Evolutionary conservation across 2,797 vertebrate genomes (phyloP).

Genomic region (Neosalanx taihuensis): DNA sequence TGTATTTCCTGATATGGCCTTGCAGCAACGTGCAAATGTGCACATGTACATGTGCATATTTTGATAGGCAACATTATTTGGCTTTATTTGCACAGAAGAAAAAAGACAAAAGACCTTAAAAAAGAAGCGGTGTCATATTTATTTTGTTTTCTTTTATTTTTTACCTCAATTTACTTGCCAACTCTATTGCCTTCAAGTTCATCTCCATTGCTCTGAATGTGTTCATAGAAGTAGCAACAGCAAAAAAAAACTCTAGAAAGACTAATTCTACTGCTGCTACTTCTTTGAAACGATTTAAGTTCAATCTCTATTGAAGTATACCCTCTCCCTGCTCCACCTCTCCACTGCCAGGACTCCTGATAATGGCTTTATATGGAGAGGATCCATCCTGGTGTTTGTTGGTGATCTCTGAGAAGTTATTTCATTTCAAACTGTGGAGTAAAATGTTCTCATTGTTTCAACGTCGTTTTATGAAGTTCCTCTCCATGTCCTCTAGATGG

Average conservation of each 20-base stretch:
- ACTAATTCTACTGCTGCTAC: too few species aligned
- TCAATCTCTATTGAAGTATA: too few species aligned
- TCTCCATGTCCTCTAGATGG: slow-evolving; percentile 43
- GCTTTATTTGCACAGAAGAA: slow-evolving; percentile 60
- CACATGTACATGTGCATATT: slow-evolving; percentile 14
- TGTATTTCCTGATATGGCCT: slow-evolving; percentile 41
- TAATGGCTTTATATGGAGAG: slow-evolving; percentile 7
- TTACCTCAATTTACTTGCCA: slow-evolving; percentile 1
- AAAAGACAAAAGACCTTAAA: slow-evolving; percentile 37
- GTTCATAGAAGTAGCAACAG: slow-evolving; percentile 1
- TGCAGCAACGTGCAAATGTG: slow-evolving; percentile 38
- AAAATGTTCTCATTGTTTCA: slow-evolving; percentile 31
- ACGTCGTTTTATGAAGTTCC: neutral
- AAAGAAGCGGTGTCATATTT: slow-evolving; percentile 27
- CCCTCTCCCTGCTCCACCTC: too few species aligned
- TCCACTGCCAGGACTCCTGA: neutral
- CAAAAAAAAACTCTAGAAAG: too few species aligned
- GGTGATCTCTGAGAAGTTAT: slow-evolving; percentile 45
- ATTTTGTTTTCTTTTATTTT: slow-evolving; percentile 7
- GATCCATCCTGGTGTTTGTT: slow-evolving; percentile 17
- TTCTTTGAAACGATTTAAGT: too few species aligned
- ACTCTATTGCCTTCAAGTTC: slow-evolving; percentile 31
- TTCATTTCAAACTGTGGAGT: slow-evolving; percentile 47
- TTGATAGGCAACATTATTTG: slow-evolving; percentile 25
- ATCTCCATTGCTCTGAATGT: slow-evolving; percentile 40